Conservation (phyloP, 2,113 vertebrate species). For the Tinamus guttatus region DNA sequence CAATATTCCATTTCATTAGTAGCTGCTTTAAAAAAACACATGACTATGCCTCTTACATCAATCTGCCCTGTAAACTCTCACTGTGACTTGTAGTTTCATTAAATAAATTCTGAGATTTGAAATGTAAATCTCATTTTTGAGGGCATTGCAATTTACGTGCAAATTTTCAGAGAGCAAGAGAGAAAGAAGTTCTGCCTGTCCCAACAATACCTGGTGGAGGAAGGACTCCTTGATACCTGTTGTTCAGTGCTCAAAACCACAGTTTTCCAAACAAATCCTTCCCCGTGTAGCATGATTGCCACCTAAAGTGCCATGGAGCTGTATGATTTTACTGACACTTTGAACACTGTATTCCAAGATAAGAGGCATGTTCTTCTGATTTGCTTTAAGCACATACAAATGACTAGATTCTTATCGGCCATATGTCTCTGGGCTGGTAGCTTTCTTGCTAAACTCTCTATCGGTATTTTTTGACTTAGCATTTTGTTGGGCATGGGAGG, state of each 20-base stretch:
- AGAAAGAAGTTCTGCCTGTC: neutral
- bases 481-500: neutral
- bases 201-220: neutral
- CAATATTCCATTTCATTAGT: slow-evolving; percentile 64
- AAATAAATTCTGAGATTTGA: slow-evolving; percentile 39
- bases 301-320: neutral
- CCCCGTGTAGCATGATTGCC: neutral
- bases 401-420: neutral
- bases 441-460: neutral
- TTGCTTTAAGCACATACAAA: neutral
- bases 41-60: slow-evolving; percentile 56
- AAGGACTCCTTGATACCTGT: neutral
- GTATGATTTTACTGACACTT: neutral
- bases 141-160: neutral
- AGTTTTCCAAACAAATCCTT: neutral
- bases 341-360: neutral
- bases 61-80: slow-evolving; percentile 30
- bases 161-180: slow-evolving; percentile 27
- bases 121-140: slow-evolving; percentile 45
- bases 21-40: slow-evolving; percentile 36
- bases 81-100: slow-evolving; percentile 40
- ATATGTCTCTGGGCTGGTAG: neutral
- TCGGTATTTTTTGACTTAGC: neutral
- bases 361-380: neutral
- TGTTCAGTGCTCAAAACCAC: neutral